A percentile compares a stretch with the other conserved stretches of the same genome.
phyloP scores from a whole-genome alignment of 2,888 invertebrate species.

The Tenthredo scrophulariae region DNA sequence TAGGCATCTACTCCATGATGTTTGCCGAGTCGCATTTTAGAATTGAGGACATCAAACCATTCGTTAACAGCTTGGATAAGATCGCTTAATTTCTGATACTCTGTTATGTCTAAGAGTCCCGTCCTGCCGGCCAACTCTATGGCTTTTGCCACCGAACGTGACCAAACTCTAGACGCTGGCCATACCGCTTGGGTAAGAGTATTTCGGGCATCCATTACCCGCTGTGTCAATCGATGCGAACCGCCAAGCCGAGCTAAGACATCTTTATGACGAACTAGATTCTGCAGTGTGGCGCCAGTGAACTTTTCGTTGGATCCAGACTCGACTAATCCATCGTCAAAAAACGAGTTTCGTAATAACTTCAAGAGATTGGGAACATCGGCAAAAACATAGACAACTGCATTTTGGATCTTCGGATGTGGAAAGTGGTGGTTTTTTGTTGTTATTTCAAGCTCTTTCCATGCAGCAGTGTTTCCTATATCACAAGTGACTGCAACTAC shows the following conservation, averaged over 20 bases:
- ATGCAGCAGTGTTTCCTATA: conserved; percentile 60
- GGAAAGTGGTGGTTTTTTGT: conserved; percentile 58
- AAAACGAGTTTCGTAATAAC: conserved; percentile 56
- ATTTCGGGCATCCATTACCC: neutral
- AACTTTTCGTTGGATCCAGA: neutral
- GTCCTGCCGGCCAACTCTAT: neutral
- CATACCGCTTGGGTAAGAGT: neutral
- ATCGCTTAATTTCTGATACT: too few species aligned
- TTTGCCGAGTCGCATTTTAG: neutral
- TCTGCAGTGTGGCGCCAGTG: neutral
- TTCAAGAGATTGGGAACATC: conserved; percentile 58
- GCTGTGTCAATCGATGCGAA: neutral
- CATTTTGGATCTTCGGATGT: neutral
- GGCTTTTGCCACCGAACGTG: neutral
- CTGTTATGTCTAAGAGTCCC: too few species aligned
- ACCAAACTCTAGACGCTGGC: neutral
- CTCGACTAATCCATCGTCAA: conserved; percentile 54
- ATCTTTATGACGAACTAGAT: neutral
- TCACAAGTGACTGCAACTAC: conserved; percentile 64
- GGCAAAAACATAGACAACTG: conserved; percentile 50
- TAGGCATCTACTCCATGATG: neutral
- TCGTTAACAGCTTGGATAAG: too few species aligned
- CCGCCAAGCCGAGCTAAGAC: neutral
- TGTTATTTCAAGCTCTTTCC: conserved; percentile 58
- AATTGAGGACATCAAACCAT: conserved; percentile 26